A percentile compares a stretch with the other conserved stretches of the same genome.
These are phyloP conservation scores for Bagarius yarrelli DNA, from an alignment of 2,113 vertebrate species.

Conservation along the genomic window DNA sequence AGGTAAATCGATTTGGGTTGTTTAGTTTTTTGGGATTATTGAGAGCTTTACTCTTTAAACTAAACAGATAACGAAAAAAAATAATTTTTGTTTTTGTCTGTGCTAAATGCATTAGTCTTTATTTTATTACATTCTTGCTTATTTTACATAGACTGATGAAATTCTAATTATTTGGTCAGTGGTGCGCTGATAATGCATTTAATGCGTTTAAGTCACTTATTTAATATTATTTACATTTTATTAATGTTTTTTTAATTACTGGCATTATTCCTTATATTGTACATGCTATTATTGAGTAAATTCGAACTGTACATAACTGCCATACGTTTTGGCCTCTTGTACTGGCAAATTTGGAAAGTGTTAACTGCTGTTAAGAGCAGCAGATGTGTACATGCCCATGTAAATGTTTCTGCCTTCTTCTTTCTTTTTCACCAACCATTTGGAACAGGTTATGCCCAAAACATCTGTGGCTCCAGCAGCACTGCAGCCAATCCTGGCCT, in stretches of 20 bases:
- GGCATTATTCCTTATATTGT: too few species aligned
- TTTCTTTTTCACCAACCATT: not conserved
- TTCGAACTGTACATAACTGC: not conserved
- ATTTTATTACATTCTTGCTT: not conserved
- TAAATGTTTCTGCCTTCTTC: not conserved
- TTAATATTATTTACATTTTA: not conserved
- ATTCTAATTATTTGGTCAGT: not conserved
- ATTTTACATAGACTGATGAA: not conserved
- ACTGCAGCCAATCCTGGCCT: conserved; percentile 82
- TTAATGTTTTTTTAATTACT: too few species aligned
- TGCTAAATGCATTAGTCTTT: too few species aligned
- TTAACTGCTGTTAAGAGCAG: not conserved
- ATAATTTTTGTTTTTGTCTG: too few species aligned
- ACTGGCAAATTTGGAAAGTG: not conserved
- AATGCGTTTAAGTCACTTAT: not conserved
- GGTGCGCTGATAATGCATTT: not conserved
- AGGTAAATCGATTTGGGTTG: too few species aligned
- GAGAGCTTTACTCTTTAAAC: too few species aligned
- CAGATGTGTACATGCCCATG: not conserved
- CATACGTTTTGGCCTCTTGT: not conserved
- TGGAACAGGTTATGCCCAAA: conserved; percentile 81
- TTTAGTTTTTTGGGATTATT: too few species aligned
- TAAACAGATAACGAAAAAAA: too few species aligned
- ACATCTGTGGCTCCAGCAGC: conserved; percentile 82
- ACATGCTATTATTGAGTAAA: not conserved